Conservation (phyloP, 2,113 vertebrate genomes). For the Myanophis thanlyinensis region DNA sequence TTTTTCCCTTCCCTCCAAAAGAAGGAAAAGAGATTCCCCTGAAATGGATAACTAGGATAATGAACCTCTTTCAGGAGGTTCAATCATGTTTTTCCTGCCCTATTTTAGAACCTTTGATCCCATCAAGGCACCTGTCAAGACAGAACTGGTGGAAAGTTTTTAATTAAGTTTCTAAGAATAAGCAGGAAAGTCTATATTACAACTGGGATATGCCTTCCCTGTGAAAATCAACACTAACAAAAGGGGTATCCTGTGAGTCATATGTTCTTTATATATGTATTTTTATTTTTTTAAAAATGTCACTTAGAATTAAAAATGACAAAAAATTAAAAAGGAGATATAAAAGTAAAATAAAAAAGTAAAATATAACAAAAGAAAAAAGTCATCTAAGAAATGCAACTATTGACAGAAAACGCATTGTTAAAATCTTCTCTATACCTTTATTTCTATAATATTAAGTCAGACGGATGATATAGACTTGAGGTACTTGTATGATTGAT, state of each 20-base stretch:
- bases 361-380: not conserved
- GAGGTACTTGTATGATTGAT: not conserved
- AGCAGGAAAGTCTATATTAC: not conserved
- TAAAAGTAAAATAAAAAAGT: not conserved
- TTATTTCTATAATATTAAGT: not conserved
- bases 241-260: not conserved
- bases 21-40: not conserved
- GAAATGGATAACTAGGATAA: not conserved
- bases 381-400: not conserved
- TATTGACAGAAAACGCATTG: not conserved
- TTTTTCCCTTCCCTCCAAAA: not conserved
- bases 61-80: not conserved
- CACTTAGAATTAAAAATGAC: not conserved
- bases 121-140: not conserved
- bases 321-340: not conserved
- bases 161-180: not conserved
- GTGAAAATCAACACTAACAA: not conserved
- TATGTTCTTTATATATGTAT: not conserved
- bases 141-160: not conserved
- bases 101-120: not conserved
- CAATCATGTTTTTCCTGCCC: not conserved
- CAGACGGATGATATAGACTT: not conserved
- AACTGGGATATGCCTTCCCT: not conserved
- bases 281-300: not conserved
- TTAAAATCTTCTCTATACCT: not conserved